Base-by-base conservation (phyloP, 2,888 invertebrate species). In the Exocentrus adspersus region DNA sequence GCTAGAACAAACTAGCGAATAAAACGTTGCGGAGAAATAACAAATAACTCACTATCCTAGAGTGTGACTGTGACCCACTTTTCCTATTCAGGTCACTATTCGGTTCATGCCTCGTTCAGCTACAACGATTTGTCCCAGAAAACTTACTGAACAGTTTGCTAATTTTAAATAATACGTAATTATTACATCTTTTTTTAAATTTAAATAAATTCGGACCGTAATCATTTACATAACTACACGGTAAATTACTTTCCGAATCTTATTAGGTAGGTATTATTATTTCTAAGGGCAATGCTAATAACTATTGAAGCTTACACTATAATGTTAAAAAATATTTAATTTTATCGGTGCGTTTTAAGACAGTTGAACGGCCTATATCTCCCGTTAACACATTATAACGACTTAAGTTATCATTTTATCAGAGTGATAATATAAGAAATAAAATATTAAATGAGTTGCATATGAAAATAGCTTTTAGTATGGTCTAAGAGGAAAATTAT, bases 1-100 rank as follows among this genome's bases (percentile, higher is more conserved):
- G 54, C 54, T 43, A 51, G 32, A 42, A 9, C 46, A 37, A 37
- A 43, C 48, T 52, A 51, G 52, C 46, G 50, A 51, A 58, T 58
- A 58, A 43, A 68, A 64, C 54, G 48, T 62, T 61, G 54, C 53
- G 51, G 62, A 67, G 62, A 68, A 71, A 65, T 73, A 72, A 72
- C 73, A 66, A 71, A 66, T 74, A 72, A 72, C 73, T 78, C 73
- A 76, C 75, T 72, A 72, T 73, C 70, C 70, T 71, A 70, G 73
- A 75, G 75, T 78, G 79, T 80, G 80, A 80, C 80, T 81, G 77
- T 80, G 81, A 80, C 81, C 81, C 72, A 80, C 76, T 80, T 80
- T 71, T 75, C 68, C 74, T 77, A 81, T 79, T 78, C 80, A 80
- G 81, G 81, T 80, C 80, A 79, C 76, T 78, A 80, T 80, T 79